phyloP scores from a whole-genome alignment of 2,113 vertebrate species.

The Lathamus discolor region DNA sequence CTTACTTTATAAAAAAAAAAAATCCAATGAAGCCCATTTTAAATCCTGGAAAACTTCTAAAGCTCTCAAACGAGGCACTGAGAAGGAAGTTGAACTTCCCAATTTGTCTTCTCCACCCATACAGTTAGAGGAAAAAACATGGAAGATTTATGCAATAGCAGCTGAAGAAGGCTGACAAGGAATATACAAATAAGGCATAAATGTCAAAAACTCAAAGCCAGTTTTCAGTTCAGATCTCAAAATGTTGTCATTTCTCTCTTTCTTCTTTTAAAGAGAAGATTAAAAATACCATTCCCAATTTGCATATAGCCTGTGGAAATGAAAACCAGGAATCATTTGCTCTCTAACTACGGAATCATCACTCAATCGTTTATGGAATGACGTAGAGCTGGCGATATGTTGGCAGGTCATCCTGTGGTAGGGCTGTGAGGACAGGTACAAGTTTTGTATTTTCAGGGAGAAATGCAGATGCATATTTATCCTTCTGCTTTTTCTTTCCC shows the following conservation, averaged over 20 bases:
- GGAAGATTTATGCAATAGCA: slow-evolving; percentile 25
- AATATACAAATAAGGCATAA: slow-evolving; percentile 11
- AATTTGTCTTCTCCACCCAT: background rate
- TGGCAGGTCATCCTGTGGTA: background rate
- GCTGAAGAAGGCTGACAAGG: background rate
- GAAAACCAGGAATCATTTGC: slow-evolving; percentile 18
- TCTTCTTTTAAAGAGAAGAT: background rate
- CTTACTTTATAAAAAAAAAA: rapidly evolving
- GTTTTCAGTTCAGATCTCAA: slow-evolving; percentile 24
- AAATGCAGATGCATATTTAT: background rate
- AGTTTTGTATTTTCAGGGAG: background rate
- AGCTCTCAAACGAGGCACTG: background rate
- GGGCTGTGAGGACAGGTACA: background rate
- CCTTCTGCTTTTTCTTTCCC: background rate
- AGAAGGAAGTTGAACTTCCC: slow-evolving; percentile 3
- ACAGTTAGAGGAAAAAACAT: background rate
- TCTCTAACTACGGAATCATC: background rate
- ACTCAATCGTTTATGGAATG: background rate
- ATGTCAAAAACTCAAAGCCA: background rate
- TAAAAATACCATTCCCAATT: slow-evolving; percentile 21
- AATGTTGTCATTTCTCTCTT: background rate
- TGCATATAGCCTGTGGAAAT: slow-evolving; percentile 29
- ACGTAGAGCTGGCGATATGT: background rate
- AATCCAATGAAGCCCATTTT: background rate
- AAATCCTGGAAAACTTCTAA: background rate